Percentiles rank a stretch among this genome's conserved stretches.
Conservation (phyloP, 2,113 vertebrate species). For the Clinocottus analis region DNA sequence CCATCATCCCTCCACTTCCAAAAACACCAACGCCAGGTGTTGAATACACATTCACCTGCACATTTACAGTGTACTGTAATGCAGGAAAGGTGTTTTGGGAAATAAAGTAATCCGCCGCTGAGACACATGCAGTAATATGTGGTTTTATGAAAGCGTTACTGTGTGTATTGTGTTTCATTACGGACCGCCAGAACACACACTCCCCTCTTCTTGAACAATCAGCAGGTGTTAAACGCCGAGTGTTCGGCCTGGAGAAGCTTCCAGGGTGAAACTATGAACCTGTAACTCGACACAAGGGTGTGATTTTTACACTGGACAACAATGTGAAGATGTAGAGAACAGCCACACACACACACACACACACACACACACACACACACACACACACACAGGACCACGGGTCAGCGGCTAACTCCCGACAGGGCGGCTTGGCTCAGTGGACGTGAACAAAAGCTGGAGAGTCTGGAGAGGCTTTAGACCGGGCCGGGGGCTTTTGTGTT, state of each 20-base stretch:
- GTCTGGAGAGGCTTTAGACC: slow-evolving; percentile 55
- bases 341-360: neutral
- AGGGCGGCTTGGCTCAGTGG: slow-evolving; percentile 58
- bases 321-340: neutral
- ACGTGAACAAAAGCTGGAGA: slow-evolving; percentile 63
- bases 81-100: too few species aligned
- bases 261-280: neutral
- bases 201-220: neutral
- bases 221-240: slow-evolving; percentile 1
- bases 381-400: neutral
- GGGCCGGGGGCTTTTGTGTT: slow-evolving; percentile 50
- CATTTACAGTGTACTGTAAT: neutral
- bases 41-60: neutral
- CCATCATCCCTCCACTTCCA: neutral
- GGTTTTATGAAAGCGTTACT: neutral
- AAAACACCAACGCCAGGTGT: neutral
- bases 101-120: too few species aligned
- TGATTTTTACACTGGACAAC: neutral
- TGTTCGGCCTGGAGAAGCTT: neutral
- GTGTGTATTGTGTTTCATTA: neutral
- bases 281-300: neutral
- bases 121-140: neutral
- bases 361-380: slow-evolving; percentile 7
- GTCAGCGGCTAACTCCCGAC: slow-evolving; percentile 34
- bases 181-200: neutral